These are phyloP conservation scores for Coleophora flavipennella DNA, from an alignment of 2,888 invertebrate species.

Conservation along the genomic window DNA sequence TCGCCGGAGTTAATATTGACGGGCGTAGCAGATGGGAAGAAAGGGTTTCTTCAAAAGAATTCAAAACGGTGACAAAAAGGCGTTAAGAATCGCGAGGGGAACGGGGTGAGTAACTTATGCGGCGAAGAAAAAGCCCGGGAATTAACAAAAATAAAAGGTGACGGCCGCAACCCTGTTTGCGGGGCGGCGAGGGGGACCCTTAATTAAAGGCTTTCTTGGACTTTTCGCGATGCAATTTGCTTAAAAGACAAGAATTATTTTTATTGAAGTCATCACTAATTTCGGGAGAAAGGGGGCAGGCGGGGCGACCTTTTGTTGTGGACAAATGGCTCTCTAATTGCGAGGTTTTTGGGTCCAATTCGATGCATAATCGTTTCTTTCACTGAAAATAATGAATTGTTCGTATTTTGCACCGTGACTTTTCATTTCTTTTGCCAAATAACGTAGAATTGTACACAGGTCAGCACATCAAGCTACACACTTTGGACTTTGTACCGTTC, in stretches of 20 bases:
- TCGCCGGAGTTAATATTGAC: slow-evolving; percentile 71
- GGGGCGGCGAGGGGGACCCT: slow-evolving; percentile 60
- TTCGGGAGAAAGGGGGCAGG: slow-evolving; percentile 48
- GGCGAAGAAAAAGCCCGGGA: slow-evolving; percentile 66
- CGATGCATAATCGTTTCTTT: slow-evolving; percentile 23
- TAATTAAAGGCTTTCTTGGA: slow-evolving; percentile 71
- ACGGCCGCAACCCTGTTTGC: slow-evolving; percentile 64
- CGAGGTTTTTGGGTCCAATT: slow-evolving; percentile 49
- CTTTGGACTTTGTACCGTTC: no score
- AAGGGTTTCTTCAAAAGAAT: slow-evolving; percentile 69
- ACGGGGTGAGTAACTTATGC: slow-evolving; percentile 70
- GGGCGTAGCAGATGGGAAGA: slow-evolving; percentile 70
- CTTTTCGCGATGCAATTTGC: slow-evolving; percentile 73
- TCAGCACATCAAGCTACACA: no score
- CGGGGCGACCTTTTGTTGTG: slow-evolving; percentile 54
- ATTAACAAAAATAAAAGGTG: slow-evolving; percentile 74
- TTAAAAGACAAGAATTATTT: slow-evolving; percentile 73
- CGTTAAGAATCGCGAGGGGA: slow-evolving; percentile 60
- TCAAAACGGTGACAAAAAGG: slow-evolving; percentile 71
- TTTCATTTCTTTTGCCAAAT: background rate
- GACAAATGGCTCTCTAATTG: slow-evolving; percentile 66
- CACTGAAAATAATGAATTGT: slow-evolving; percentile 17
- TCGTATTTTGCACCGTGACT: no score
- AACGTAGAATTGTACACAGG: background rate
- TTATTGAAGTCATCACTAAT: slow-evolving; percentile 74